phyloP scores from a whole-genome alignment of 2,797 vertebrate genomes.

The Glossophaga mutica region DNA sequence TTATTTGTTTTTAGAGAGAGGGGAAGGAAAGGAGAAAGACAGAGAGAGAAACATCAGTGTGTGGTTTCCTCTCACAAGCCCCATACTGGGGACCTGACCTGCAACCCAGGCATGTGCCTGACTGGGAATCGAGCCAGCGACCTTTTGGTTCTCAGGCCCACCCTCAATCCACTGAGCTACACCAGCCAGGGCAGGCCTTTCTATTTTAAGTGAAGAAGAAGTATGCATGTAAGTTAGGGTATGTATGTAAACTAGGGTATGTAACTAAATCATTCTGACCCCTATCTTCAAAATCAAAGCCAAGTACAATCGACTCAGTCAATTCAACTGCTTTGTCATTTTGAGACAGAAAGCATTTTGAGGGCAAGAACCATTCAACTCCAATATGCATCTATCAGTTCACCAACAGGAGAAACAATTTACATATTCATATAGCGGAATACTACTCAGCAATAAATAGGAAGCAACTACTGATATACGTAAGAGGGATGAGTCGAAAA shows the following conservation, averaged over 20 bases:
- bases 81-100: too few relatives aligned
- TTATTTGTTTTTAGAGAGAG: too few relatives aligned
- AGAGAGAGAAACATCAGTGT: too few relatives aligned
- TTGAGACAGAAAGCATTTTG: neutral
- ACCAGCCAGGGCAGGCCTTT: neutral
- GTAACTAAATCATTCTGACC: neutral
- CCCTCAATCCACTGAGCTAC: too few relatives aligned
- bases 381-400: neutral
- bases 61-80: too few relatives aligned
- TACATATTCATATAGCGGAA: neutral
- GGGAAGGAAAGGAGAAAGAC: too few relatives aligned
- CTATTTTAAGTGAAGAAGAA: slow-evolving; percentile 35
- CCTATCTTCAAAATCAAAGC: neutral
- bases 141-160: too few relatives aligned
- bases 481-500: neutral
- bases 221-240: neutral
- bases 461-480: neutral
- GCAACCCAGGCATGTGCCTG: too few relatives aligned
- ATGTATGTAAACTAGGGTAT: neutral
- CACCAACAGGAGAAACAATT: neutral
- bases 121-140: too few relatives aligned
- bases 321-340: neutral
- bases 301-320: neutral
- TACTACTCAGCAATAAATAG: neutral
- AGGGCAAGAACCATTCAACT: neutral